Base-by-base conservation (phyloP, 1,140 invertebrate genomes). In the Drosophila nikananu region DNA sequence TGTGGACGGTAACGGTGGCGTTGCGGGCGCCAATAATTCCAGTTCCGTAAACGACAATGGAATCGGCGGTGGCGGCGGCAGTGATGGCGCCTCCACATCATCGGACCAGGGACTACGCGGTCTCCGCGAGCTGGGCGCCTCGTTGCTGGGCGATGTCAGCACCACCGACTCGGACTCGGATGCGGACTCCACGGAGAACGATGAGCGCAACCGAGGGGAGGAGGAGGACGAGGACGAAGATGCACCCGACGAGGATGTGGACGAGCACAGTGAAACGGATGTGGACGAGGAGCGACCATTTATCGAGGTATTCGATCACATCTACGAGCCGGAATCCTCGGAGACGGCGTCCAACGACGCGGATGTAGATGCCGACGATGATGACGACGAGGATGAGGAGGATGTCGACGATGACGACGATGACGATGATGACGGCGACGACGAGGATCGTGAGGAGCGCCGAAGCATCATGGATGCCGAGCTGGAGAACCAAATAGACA, bases 221-320 rank as follows among this genome's bases (percentile, higher is more conserved):
- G 91, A 87, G 15, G 93, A 93, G 17, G 93, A 93, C 13, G 93
- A 93, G 2, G 90, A 87, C 6, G 86, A 90, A 5, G 86, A 91
- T n/a, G 87, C 94, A 5, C 94, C 95, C 52, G 95, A 96, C 42
- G 95, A 96, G 51, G 95, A 96, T 44, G 95, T 95, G 35, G 96
- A 96, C 62, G 96, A 96, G 70, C 95, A 95, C 30, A 94, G 94
- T 19, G 94, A 94, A 39, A 94, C 94, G 42, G 94, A 95, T 86
- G 94, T 94, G 39, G 93, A 93, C 49, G 93, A 93, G 60, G 93
- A 93, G 65, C 71, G 78, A 12, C 87, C 86, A 41, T 93, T 93
- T 32, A 92, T 93, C 57, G 91, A 93, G 67, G 83, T 93, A 21
- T 90, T 94, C 55, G 94, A 94, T 62, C 94, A 91, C 59, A 83